These are phyloP conservation scores for Zygothrica quintamaculata DNA, from an alignment of 2,888 invertebrate genomes.

Conservation along the genomic window DNA sequence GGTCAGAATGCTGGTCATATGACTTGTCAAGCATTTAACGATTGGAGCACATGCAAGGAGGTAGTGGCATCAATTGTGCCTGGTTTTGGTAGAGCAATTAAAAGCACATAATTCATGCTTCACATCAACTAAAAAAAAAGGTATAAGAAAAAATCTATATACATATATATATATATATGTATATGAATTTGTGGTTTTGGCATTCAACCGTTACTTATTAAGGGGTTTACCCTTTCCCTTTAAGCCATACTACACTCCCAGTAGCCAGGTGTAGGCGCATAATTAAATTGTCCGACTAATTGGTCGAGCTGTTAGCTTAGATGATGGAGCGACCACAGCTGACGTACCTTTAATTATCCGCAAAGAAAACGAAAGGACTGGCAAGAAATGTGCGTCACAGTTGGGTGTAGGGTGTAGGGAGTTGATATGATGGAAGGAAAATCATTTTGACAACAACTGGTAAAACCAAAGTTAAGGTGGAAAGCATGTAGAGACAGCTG, in stretches of 20 bases:
- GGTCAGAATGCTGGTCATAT: constrained; percentile 45
- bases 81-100: constrained; percentile 63
- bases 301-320: constrained; percentile 31
- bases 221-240: no score
- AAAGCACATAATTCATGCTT: constrained; percentile 70
- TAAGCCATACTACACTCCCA: background rate
- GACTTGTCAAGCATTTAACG: constrained; percentile 51
- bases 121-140: constrained; percentile 31
- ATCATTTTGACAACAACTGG: constrained; percentile 26
- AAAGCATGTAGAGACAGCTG: constrained; percentile 58
- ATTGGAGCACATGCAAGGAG: background rate
- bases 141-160: background rate
- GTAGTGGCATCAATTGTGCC: constrained; percentile 36
- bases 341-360: constrained; percentile 73
- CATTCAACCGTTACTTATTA: no score
- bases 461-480: constrained; percentile 4
- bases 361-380: constrained; percentile 25
- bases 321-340: constrained; percentile 59
- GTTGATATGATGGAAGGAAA: constrained; percentile 25
- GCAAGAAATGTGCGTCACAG: constrained; percentile 19
- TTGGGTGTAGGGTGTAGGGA: constrained; percentile 11
- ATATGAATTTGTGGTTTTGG: no score
- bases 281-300: constrained; percentile 61
- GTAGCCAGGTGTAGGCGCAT: constrained; percentile 28
- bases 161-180: no score